phyloP scores from a whole-genome alignment of 2,797 vertebrate species.

The Hydrocynus forskahlii region DNA sequence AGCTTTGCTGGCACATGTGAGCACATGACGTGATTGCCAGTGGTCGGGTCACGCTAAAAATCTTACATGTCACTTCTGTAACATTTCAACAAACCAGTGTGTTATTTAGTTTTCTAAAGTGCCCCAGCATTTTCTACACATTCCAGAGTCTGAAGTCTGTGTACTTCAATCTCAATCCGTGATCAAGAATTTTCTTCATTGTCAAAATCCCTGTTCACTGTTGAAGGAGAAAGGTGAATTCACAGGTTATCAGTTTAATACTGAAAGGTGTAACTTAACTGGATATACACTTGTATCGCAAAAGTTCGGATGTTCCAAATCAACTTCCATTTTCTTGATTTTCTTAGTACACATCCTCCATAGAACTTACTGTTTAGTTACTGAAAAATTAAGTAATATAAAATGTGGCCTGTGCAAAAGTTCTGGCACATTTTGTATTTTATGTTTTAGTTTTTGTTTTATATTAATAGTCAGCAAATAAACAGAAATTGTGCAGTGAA shows the following conservation, averaged over 20 bases:
- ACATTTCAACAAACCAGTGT: slow-evolving; percentile 11
- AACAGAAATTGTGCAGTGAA: too few species aligned
- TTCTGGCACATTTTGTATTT: too few species aligned
- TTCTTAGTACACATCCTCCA: too few species aligned
- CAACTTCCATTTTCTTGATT: too few species aligned
- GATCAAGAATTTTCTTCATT: neutral
- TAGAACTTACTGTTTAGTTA: too few species aligned
- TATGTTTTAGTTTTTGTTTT: too few species aligned
- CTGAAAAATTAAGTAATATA: too few species aligned
- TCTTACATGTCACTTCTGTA: slow-evolving; percentile 19
- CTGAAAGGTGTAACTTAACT: neutral
- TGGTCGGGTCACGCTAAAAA: neutral
- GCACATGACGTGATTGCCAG: neutral
- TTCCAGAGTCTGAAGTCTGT: neutral
- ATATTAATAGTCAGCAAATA: too few species aligned
- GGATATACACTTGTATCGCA: neutral
- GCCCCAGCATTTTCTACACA: neutral
- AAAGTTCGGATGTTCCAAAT: too few species aligned
- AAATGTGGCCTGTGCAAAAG: too few species aligned
- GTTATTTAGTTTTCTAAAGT: neutral
- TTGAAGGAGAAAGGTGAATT: neutral
- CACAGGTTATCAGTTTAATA: neutral
- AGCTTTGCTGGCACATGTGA: neutral
- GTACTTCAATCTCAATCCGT: neutral
- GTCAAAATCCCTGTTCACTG: neutral